These are phyloP conservation scores for Hymenochirus boettgeri DNA, from an alignment of 2,113 vertebrate genomes.

Conservation along the genomic window DNA sequence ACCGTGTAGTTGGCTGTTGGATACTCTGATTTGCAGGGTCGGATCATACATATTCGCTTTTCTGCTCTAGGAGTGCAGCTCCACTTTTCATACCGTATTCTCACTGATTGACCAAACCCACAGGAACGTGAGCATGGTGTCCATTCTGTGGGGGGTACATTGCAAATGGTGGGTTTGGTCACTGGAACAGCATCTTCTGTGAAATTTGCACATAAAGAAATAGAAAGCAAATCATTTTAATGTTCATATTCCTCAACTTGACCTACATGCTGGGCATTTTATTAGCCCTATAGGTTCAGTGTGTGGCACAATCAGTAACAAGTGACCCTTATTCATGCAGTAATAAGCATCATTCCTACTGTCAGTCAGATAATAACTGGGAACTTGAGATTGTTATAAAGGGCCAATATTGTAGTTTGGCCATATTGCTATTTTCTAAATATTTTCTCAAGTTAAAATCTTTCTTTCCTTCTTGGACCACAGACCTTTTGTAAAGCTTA, in stretches of 20 bases:
- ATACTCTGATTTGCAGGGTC: slow-evolving; percentile 24
- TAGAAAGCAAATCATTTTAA: not conserved
- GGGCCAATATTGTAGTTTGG: no score
- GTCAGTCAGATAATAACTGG: no score
- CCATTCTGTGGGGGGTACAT: slow-evolving; percentile 15
- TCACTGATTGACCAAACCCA: slow-evolving; percentile 27
- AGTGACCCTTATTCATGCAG: no score
- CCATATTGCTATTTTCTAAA: no score
- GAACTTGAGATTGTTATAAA: no score
- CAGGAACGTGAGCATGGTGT: slow-evolving; percentile 28
- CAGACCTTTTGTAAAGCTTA: no score
- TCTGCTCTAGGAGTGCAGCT: slow-evolving; percentile 18
- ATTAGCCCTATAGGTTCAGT: not conserved
- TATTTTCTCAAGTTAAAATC: no score
- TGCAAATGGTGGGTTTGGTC: not conserved
- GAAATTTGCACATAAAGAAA: not conserved
- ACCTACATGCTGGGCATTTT: not conserved
- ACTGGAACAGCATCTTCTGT: not conserved
- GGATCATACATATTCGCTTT: slow-evolving; percentile 29
- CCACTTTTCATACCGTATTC: slow-evolving; percentile 9
- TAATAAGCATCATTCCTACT: no score
- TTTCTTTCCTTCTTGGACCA: no score
- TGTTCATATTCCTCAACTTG: not conserved
- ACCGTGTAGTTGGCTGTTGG: slow-evolving; percentile 17
- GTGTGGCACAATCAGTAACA: not conserved